Evolutionary conservation across 2,113 vertebrate genomes (phyloP).

Genomic region (Brachionichthys hirsutus): DNA sequence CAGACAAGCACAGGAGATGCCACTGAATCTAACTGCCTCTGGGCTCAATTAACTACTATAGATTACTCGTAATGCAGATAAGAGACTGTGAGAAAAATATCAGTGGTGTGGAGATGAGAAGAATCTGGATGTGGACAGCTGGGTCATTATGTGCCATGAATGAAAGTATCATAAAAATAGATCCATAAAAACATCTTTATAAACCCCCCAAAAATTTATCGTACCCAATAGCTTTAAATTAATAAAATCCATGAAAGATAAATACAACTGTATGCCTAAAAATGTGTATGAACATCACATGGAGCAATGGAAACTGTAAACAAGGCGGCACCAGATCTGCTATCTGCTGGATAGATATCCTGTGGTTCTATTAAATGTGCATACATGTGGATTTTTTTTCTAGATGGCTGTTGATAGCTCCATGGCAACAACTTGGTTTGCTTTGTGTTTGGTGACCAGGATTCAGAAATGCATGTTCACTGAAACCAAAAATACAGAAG

Average conservation of each 20-base stretch:
- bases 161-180: slow-evolving; percentile 16
- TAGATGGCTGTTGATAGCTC: slow-evolving; percentile 11
- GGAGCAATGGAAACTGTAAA: background rate
- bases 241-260: no score
- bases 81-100: slow-evolving; percentile 41
- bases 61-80: slow-evolving; percentile 71
- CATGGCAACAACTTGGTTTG: slow-evolving; percentile 30
- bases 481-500: background rate
- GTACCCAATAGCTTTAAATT: no score
- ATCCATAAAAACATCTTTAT: background rate
- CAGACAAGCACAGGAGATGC: slow-evolving; percentile 62
- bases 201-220: no score
- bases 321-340: background rate
- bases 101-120: slow-evolving; percentile 24
- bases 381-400: background rate
- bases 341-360: background rate
- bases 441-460: slow-evolving; percentile 33
- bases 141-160: slow-evolving; percentile 8
- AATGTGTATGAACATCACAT: background rate
- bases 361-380: background rate
- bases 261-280: background rate
- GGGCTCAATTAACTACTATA: slow-evolving; percentile 73
- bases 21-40: slow-evolving; percentile 68
- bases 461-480: slow-evolving; percentile 1
- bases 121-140: slow-evolving; percentile 21